A percentile compares a stretch with the other conserved stretches of the same genome.
Evolutionary conservation across 1,140 invertebrate species (phyloP).

Genomic region (Euwallacea fornicatus): DNA sequence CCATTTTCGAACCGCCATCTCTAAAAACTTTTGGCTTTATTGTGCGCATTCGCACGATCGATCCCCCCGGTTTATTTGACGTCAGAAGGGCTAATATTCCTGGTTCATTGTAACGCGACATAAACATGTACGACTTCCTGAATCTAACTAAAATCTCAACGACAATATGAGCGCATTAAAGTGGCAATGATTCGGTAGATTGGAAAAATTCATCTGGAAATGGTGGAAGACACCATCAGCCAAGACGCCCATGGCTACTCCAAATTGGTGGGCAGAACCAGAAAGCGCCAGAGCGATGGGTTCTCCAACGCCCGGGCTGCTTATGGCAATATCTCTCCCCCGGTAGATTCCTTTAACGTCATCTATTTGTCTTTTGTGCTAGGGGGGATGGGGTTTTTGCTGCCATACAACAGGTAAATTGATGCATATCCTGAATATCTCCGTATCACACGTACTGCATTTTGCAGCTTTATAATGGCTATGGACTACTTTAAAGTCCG

Average conservation of each 20-base stretch:
- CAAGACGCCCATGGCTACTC: conserved; percentile 46
- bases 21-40: too few relatives aligned
- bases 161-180: too few relatives aligned
- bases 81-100: too few relatives aligned
- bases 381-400: conserved; percentile 85
- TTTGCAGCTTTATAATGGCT: conserved; percentile 81
- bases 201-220: neutral
- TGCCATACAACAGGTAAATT: conserved; percentile 84
- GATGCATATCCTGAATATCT: neutral
- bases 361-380: conserved; percentile 80
- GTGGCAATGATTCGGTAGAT: too few relatives aligned
- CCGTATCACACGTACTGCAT: conserved; percentile 8
- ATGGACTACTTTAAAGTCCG: conserved; percentile 85
- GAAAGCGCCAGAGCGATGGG: conserved; percentile 55
- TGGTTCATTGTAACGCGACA: too few relatives aligned
- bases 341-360: conserved; percentile 73
- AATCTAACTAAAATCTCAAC: too few relatives aligned
- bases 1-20: neutral
- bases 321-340: conserved; percentile 64
- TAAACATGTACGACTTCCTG: too few relatives aligned
- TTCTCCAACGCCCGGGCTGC: conserved; percentile 54
- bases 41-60: too few relatives aligned
- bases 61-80: too few relatives aligned
- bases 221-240: conserved; percentile 41
- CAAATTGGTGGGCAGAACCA: conserved; percentile 58